Conservation (phyloP, 2,888 invertebrate genomes). For the Eilema sororculum region DNA sequence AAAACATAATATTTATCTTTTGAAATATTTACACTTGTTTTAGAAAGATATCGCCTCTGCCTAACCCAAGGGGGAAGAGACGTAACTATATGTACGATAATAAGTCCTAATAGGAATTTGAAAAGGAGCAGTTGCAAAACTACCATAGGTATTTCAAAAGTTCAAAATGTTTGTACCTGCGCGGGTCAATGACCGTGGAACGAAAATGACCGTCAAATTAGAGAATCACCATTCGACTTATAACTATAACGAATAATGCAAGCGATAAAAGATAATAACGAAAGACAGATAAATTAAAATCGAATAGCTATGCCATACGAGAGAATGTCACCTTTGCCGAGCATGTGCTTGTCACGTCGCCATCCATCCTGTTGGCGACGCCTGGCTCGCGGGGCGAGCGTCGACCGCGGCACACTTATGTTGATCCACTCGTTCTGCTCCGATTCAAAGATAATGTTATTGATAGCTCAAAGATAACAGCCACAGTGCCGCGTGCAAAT, state of each 20-base stretch:
- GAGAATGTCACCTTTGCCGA: not conserved
- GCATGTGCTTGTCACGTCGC: not conserved
- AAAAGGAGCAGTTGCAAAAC: not conserved
- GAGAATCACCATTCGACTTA: not conserved
- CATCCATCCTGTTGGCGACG: not conserved
- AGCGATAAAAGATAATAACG: not conserved
- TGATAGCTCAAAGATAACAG: constrained; percentile 29
- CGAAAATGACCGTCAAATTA: not conserved
- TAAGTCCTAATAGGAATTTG: not conserved
- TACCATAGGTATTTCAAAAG: no score
- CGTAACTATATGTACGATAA: not conserved
- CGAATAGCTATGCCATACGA: not conserved
- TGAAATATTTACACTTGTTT: not conserved
- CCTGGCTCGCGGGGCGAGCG: not conserved
- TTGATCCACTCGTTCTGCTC: constrained; percentile 35
- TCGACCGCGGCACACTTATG: constrained; percentile 5
- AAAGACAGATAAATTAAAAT: not conserved
- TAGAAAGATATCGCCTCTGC: not conserved
- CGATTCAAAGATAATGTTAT: constrained; percentile 29
- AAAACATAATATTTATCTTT: not conserved
- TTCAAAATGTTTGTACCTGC: not conserved
- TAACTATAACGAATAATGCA: not conserved
- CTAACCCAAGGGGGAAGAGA: not conserved
- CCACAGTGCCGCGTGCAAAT: constrained; percentile 40
- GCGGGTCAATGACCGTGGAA: constrained; percentile 1